Percentiles rank a stretch among this genome's conserved stretches.
Conservation (phyloP, 1,140 invertebrate species). For the Formica selysi region DNA sequence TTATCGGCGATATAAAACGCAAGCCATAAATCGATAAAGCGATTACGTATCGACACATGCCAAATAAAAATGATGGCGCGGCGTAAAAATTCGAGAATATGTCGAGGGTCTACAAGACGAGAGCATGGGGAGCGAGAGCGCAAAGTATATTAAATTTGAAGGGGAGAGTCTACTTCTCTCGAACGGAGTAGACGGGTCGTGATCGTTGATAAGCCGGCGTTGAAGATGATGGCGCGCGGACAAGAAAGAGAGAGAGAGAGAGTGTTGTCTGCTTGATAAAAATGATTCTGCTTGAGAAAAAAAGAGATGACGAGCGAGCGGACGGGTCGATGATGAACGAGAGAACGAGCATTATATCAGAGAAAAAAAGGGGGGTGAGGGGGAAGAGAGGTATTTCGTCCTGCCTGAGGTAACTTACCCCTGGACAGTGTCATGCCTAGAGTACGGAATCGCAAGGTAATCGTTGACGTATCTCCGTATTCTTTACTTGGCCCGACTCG, state of each 20-base stretch:
- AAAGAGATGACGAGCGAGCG: slow-evolving; percentile 53
- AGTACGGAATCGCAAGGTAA: slow-evolving; percentile 85
- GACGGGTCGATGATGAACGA: slow-evolving; percentile 70
- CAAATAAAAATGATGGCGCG: slow-evolving; percentile 57
- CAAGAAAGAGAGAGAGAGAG: slow-evolving; percentile 17
- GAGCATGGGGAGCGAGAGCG: slow-evolving; percentile 3
- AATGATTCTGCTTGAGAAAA: slow-evolving; percentile 56
- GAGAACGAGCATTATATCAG: slow-evolving; percentile 68
- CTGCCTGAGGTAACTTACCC: slow-evolving; percentile 86
- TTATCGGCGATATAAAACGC: slow-evolving; percentile 58
- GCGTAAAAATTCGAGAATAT: slow-evolving; percentile 54
- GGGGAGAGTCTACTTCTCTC: slow-evolving; percentile 25
- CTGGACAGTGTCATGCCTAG: slow-evolving; percentile 86
- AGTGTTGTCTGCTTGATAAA: slow-evolving; percentile 55
- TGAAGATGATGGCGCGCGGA: slow-evolving; percentile 32
- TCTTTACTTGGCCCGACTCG: slow-evolving; percentile 87
- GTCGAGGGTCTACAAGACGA: slow-evolving; percentile 9
- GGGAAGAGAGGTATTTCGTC: slow-evolving; percentile 51
- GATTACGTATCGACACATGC: slow-evolving; percentile 54
- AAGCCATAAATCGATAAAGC: slow-evolving; percentile 55
- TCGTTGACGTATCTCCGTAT: slow-evolving; percentile 85
- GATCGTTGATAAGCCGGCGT: slow-evolving; percentile 48
- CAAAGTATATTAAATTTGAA: slow-evolving; percentile 54
- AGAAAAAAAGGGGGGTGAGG: neutral
- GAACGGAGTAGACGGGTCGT: slow-evolving; percentile 23